phyloP scores from a whole-genome alignment of 2,797 vertebrate genomes.

The Galagoides demidoff region DNA sequence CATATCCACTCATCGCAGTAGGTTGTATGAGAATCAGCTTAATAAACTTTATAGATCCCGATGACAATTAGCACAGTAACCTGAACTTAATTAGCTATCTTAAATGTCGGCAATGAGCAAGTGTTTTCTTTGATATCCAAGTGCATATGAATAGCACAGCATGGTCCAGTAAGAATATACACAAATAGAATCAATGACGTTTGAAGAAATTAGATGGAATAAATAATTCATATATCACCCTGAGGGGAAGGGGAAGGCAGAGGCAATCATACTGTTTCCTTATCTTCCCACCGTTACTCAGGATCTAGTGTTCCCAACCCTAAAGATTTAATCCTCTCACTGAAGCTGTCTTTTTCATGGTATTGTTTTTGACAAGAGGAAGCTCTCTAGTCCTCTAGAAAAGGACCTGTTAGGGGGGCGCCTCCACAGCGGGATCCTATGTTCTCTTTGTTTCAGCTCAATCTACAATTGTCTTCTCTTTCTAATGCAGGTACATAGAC shows the following conservation, averaged over 20 bases:
- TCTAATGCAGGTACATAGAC: neutral
- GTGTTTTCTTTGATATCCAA: constrained; percentile 40
- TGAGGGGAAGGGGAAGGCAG: neutral
- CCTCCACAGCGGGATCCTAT: neutral
- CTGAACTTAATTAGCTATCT: constrained; percentile 69
- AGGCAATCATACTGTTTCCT: neutral
- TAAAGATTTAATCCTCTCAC: neutral
- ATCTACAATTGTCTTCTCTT: constrained; percentile 38
- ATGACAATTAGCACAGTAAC: constrained; percentile 66
- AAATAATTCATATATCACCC: constrained; percentile 3
- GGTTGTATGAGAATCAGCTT: constrained; percentile 65
- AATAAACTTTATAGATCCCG: constrained; percentile 61
- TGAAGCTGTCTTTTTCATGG: neutral
- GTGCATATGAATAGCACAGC: constrained; percentile 60
- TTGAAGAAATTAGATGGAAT: constrained; percentile 16
- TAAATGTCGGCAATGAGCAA: constrained; percentile 55
- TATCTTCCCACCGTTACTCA: neutral
- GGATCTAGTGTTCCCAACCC: neutral
- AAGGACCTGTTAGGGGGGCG: neutral
- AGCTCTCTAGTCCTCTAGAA: neutral
- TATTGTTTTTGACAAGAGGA: neutral
- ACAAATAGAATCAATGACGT: constrained; percentile 1
- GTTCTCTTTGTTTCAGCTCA: constrained; percentile 14
- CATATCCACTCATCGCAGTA: constrained; percentile 43
- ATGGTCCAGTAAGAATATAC: constrained; percentile 3